Evolutionary conservation across 2,888 invertebrate species (phyloP), one percentile per base, ranked within the genome.

Genomic region (Erebia epiphron): DNA sequence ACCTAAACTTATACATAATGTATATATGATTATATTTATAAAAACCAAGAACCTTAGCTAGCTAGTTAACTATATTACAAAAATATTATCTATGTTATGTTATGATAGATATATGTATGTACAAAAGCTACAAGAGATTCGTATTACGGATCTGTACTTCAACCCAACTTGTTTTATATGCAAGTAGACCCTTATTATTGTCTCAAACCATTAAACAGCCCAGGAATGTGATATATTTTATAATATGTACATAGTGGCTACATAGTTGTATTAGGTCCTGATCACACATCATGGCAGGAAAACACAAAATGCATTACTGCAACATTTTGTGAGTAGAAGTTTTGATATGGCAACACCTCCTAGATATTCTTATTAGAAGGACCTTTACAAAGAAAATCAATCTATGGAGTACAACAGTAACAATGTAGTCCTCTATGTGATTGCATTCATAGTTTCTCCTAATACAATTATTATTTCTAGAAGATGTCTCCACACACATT

Each of bases 91-190:
- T 74, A 54, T 57, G 2, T 75, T 74, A 54, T 57, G 5, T 52
- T 75, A 75, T 72, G 61, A 76, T 74, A 70, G 75, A 56, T 64
- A 68, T 68, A 76, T 74, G 18, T 78, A 78, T 77, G 67, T 79
- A 79, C 79, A 80, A 75, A 73, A 73, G 63, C 64, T 74, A 75
- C 69, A 64, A 69, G 80, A 80, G 79, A 79, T 79, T 79, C 79
- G 62, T 52, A 72, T 75, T 62, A 66, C 61, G 65, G 73, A 73
- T 64, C 67, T 41, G 16, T 69, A 67, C 69, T 70, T 63, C 68
- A 57, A 57, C 49, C 54, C 41, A 71, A 49, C 50, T 61, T 35
- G 14, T 57, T 58, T 5, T 1, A 46, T 46, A 3, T 41, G 46
- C 62, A 69, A 62, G 70, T 56, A 56, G 60, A 68, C 63, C 66